phyloP scores from a whole-genome alignment of 2,888 invertebrate genomes.

The Catocala nupta region DNA sequence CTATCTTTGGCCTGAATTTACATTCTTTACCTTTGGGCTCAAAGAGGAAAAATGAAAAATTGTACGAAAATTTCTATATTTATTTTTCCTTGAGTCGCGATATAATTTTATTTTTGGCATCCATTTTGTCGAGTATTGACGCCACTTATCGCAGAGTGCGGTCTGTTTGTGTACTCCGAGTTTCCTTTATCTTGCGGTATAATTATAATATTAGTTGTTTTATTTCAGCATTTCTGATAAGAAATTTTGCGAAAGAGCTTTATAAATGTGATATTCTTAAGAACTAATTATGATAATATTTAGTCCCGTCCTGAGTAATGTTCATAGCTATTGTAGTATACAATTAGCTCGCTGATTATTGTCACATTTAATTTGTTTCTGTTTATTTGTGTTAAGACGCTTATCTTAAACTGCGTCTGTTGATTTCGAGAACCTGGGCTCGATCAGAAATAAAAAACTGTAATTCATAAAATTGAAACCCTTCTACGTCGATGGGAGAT shows the following conservation, averaged over 20 bases:
- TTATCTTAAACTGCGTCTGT: no score
- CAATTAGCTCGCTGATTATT: no score
- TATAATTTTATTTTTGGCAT: conserved; percentile 16
- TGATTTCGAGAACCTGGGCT: no score
- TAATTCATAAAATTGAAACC: no score
- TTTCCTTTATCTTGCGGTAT: conserved; percentile 4
- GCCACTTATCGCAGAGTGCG: conserved; percentile 2
- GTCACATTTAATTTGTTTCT: no score
- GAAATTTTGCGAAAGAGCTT: not conserved
- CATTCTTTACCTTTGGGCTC: conserved; percentile 49
- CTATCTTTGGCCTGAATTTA: conserved; percentile 54
- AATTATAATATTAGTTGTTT: conserved; percentile 2
- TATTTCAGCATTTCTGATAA: not conserved
- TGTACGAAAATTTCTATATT: conserved; percentile 40
- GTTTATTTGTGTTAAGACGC: no score
- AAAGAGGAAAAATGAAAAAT: conserved; percentile 46
- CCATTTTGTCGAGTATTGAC: conserved; percentile 19
- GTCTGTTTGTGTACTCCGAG: not conserved
- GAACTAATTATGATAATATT: no score
- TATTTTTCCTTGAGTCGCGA: conserved; percentile 34
- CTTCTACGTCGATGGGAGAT: no score
- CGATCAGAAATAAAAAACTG: no score
- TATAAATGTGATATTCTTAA: not conserved
- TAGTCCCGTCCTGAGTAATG: not conserved
- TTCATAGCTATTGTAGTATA: not conserved